Base-by-base conservation (phyloP, 2,113 vertebrate species). In the Brachypteracias leptosomus region DNA sequence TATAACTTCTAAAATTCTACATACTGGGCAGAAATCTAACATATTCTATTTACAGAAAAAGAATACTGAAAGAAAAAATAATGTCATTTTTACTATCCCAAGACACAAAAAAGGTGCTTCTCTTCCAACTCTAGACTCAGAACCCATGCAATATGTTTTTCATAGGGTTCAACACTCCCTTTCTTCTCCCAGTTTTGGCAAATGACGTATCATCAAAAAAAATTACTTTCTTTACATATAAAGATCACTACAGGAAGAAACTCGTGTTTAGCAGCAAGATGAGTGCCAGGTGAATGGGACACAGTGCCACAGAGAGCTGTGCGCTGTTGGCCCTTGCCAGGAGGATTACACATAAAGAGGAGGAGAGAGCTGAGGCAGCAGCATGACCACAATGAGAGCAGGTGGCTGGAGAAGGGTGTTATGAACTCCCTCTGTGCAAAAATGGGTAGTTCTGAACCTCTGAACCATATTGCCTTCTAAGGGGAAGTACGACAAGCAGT, bases 381-480 rank as follows among this genome's bases (percentile, higher is more conserved):
- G 17, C 0, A 2, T 1, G 11, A 25, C 40, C 2, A 0, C 57
- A 54, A 14, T 0, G 1, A 61, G 14, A 9, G 24, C 18, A 72
- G 33, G 13, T 3, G 5, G 35, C 59, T 49, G 26, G 40, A 72
- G 15, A 68, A 70, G 49, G 18, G 24, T 21, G 20, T 42, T 35
- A 46, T 0, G 2, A 71, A 86, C 16, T 59, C 55, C 38, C 16
- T 55, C 29, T 10, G 1, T 24, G 31, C 21, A 84, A 52, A 40
- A 82, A 73, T 2, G 26, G 55, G 51, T 20, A 67, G 29, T 59
- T 93, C 72, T 67, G 63, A 92, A 75, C 19, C 18, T 36, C 81
- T 57, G 61, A 35, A 40, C 21, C 61, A 42, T 44, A 89, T 0
- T 51, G 42, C 44, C 59, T 90, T 92, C 44, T 67, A 47, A 74